A percentile compares a stretch with the other conserved stretches of the same genome.
phyloP scores from a whole-genome alignment of 2,797 vertebrate species.

The Anniella stebbinsi region DNA sequence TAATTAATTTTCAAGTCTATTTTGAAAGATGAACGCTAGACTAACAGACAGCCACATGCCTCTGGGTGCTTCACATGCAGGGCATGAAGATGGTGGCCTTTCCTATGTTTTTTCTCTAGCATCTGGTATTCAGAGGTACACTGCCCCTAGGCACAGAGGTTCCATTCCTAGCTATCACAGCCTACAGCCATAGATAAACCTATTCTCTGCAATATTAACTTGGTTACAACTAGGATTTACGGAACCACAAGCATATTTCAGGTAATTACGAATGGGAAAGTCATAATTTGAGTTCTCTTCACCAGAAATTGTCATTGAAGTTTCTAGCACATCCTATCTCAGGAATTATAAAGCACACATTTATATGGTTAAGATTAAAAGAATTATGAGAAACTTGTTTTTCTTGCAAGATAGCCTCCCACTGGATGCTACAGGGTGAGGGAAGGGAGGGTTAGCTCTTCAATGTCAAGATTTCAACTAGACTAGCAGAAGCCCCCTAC shows the following conservation, averaged over 20 bases:
- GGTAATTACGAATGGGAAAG: not conserved
- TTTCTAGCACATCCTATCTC: not conserved
- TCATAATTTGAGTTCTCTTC: not conserved
- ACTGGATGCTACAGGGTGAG: not conserved
- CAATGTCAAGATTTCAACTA: not conserved
- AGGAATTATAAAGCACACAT: not conserved
- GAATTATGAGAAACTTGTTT: not conserved
- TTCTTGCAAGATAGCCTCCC: not conserved
- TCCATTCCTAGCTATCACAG: not conserved
- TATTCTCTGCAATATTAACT: not conserved
- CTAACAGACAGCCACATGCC: not conserved
- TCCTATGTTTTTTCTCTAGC: not conserved
- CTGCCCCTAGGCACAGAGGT: too few species aligned
- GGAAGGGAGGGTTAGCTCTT: not conserved
- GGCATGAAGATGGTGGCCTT: not conserved
- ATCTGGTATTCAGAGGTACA: not conserved
- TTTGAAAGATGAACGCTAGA: not conserved
- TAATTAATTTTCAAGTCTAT: not conserved
- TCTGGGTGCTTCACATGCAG: not conserved
- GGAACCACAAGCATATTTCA: not conserved
- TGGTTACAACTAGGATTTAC: not conserved
- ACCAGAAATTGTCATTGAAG: not conserved
- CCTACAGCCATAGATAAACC: not conserved
- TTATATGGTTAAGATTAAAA: not conserved
- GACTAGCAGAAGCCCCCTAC: not conserved